phyloP scores from a whole-genome alignment of 1,140 invertebrate species.

The Drosophila orena region DNA sequence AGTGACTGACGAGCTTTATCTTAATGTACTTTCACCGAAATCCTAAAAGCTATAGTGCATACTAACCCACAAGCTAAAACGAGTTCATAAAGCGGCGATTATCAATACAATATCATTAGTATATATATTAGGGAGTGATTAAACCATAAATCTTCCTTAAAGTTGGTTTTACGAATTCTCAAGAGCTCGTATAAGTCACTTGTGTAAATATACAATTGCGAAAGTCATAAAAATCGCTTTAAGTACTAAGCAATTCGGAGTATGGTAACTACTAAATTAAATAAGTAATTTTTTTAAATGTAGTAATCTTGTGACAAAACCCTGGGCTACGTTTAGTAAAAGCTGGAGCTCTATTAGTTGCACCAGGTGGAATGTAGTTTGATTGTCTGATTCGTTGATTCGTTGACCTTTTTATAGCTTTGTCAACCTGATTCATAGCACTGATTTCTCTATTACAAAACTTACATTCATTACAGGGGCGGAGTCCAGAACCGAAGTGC shows the following conservation, averaged over 20 bases:
- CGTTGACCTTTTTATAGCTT: not conserved
- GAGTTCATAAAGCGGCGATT: too few species aligned
- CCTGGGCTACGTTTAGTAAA: too few species aligned
- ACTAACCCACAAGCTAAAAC: too few species aligned
- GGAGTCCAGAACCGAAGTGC: conserved; percentile 66
- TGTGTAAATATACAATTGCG: too few species aligned
- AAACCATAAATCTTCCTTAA: not conserved
- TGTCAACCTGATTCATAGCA: not conserved
- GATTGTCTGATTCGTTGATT: not conserved
- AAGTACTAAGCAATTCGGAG: too few species aligned
- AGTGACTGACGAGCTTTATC: too few species aligned
- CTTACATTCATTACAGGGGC: conserved; percentile 90
- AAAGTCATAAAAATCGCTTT: too few species aligned
- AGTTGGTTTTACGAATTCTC: not conserved
- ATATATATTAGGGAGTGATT: not conserved
- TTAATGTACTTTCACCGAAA: too few species aligned
- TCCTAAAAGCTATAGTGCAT: too few species aligned
- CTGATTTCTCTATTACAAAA: conserved; percentile 35
- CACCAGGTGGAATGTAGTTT: not conserved
- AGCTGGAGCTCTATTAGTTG: not conserved
- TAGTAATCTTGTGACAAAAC: too few species aligned
- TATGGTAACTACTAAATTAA: not conserved
- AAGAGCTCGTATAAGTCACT: not conserved
- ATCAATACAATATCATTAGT: too few species aligned
- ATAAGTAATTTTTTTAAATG: too few species aligned